Base-by-base conservation (phyloP, 2,888 invertebrate genomes). In the Pristionchus entomophagus region DNA sequence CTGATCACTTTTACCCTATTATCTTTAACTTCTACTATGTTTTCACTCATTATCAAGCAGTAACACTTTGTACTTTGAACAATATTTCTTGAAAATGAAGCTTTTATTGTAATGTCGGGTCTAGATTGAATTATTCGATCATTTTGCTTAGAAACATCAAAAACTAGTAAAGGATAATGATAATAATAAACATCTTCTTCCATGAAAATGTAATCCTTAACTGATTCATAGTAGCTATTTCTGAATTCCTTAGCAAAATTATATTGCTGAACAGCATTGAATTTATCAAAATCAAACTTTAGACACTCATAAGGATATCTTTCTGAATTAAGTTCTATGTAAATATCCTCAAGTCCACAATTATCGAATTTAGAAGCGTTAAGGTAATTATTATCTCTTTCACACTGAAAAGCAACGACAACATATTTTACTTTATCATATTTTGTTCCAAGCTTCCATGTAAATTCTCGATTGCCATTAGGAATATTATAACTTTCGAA, bases 401-500 rank as follows among this genome's bases (percentile, higher is more conserved):
- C 53, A 53, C 19, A 19, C 22, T 53, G 53, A 22, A 53, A 53
- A 14, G 53, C 53, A 19, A 10, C 4, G 10, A 53, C 53, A 22
- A 53, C 22, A 22, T 53, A 53, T 53, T 53, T 53, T 53, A 53
- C 22, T 53, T 53, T 53, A 22, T 53, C 53, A 53, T 53, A 53
- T 53, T 53, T 53, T 29, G 90, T 91, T 65, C 90, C 90, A 29
- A 90, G 84, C 51, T 90, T 90, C 90, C 90, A 90, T 85, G 90
- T 90, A 86, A 90, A 90, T 80, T 90, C 90, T 86, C 88, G 38
- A 87, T 88, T 88, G 5, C 90, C 90, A 87, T 89, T 87, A 56
- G 90, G 90, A 84, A 90, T 90, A 65, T 88, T 90, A 90, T 90
- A 90, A 78, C 87, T 89, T 73, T 90, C 90, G 77, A 90, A 89